Conservation (phyloP, 2,797 vertebrate genomes). For the Cyprinella venusta region DNA sequence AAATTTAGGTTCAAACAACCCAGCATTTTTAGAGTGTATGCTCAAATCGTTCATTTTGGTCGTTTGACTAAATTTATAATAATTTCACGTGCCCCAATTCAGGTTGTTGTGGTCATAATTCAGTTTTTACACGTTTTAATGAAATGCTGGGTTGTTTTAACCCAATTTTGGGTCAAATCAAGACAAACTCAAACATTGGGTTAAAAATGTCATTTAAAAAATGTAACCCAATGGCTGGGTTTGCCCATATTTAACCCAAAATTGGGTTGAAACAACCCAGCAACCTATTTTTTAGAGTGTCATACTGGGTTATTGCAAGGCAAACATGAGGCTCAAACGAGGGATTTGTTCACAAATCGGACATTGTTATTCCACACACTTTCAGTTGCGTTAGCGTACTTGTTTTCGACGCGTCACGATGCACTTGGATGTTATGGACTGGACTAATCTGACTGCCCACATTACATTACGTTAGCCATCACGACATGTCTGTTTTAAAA, state of each 20-base stretch:
- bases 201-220: too few species aligned
- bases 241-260: too few species aligned
- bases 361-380: background rate
- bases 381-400: background rate
- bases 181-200: too few species aligned
- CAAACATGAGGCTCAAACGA: background rate
- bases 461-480: constrained; percentile 22
- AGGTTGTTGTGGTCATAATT: background rate
- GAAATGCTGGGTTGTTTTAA: background rate
- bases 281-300: too few species aligned
- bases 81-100: background rate
- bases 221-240: too few species aligned
- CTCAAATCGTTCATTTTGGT: background rate
- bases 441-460: background rate
- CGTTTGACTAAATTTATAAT: background rate
- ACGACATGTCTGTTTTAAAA: constrained; percentile 10
- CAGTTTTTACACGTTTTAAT: background rate
- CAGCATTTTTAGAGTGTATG: background rate
- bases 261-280: too few species aligned
- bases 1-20: too few species aligned
- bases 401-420: background rate
- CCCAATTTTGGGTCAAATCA: too few species aligned
- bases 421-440: constrained; percentile 4
- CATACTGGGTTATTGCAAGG: background rate
- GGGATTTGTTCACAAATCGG: background rate